Conservation (phyloP, 2,888 invertebrate species). For the Himalopsyche anomala region DNA sequence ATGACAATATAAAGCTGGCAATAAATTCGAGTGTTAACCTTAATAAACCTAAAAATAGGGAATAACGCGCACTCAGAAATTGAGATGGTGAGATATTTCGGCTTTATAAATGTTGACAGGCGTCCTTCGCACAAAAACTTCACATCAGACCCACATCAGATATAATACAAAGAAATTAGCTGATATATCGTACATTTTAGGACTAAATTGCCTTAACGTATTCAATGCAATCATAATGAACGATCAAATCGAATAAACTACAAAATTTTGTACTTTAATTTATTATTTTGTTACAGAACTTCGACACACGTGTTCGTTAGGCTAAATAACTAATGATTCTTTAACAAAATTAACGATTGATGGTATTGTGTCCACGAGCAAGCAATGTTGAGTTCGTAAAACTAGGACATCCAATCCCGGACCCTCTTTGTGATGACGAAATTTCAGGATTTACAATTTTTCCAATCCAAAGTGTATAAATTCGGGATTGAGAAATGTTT, state of each 20-base stretch:
- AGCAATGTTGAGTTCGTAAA: no score
- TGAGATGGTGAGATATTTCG: conserved; percentile 13
- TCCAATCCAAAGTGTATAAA: no score
- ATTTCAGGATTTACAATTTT: no score
- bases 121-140: neutral
- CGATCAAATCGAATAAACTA: neutral
- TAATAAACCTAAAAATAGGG: conserved; percentile 16
- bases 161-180: conserved; percentile 15
- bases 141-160: conserved; percentile 23
- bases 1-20: neutral
- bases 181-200: neutral
- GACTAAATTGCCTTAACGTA: neutral
- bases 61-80: neutral
- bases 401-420: no score
- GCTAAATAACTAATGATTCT: neutral
- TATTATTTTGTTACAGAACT: neutral
- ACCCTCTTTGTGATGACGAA: no score
- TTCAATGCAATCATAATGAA: neutral
- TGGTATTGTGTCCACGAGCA: neutral
- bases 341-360: neutral
- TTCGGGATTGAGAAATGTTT: no score
- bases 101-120: conserved; percentile 15
- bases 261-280: neutral
- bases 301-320: neutral
- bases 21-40: neutral